These are phyloP conservation scores for Cephus sareptanus DNA, from an alignment of 2,888 invertebrate species.

Conservation along the genomic window DNA sequence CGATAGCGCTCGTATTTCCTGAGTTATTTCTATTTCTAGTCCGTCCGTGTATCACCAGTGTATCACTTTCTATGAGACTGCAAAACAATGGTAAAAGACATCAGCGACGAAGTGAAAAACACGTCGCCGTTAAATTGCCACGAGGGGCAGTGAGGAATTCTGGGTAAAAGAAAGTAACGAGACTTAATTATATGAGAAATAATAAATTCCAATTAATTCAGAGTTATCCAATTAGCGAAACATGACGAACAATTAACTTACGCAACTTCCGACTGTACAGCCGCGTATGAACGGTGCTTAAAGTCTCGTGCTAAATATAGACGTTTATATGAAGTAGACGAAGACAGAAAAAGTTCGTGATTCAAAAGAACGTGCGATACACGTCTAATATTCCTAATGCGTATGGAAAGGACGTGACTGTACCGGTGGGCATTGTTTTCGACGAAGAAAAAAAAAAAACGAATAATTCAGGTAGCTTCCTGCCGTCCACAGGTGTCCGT, in stretches of 20 bases:
- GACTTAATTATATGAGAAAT: neutral
- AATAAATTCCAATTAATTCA: neutral
- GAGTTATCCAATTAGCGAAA: neutral
- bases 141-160: neutral
- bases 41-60: neutral
- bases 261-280: neutral
- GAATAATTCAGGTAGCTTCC: neutral
- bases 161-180: neutral
- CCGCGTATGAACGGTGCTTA: neutral
- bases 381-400: neutral
- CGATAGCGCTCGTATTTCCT: neutral
- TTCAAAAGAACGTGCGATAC: neutral
- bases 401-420: neutral
- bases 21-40: neutral
- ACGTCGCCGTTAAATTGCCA: neutral
- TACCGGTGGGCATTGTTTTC: neutral
- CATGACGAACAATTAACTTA: neutral
- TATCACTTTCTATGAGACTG: neutral
- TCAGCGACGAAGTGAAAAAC: neutral
- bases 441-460: neutral
- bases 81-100: neutral
- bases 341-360: neutral
- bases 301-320: neutral
- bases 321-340: neutral
- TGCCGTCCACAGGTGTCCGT: neutral